phyloP scores from a whole-genome alignment of 2,113 vertebrate genomes.

The Triplophysa siluroides region DNA sequence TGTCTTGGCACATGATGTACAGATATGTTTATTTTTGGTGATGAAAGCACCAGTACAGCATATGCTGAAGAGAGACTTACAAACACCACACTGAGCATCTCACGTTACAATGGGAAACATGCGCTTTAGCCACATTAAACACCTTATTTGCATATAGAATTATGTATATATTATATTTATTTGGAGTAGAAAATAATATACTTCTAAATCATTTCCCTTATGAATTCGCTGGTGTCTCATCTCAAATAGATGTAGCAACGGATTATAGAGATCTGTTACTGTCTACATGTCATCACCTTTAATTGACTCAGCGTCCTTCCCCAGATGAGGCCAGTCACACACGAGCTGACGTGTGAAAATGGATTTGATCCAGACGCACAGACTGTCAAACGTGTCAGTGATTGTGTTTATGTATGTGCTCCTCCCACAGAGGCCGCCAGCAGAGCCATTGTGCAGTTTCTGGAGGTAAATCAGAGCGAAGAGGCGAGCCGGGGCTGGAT shows the following conservation, averaged over 20 bases:
- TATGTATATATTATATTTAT: too few relatives aligned
- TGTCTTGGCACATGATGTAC: conserved; percentile 23
- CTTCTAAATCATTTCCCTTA: neutral
- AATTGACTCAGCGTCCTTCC: conserved; percentile 38
- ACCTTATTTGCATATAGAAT: neutral
- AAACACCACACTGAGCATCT: conserved; percentile 25
- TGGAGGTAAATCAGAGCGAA: conserved; percentile 99
- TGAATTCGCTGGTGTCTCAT: conserved; percentile 9
- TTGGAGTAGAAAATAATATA: neutral
- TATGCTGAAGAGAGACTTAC: conserved; percentile 21
- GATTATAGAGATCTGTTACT: conserved; percentile 3
- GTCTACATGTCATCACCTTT: conserved; percentile 42
- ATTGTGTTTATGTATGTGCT: conserved; percentile 35
- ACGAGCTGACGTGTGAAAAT: conserved; percentile 40
- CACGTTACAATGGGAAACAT: neutral
- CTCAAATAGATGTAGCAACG: neutral
- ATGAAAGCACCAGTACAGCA: conserved; percentile 23
- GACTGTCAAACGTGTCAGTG: conserved; percentile 29
- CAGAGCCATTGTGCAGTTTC: conserved; percentile 96
- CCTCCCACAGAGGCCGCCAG: conserved; percentile 88
- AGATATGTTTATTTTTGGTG: conserved; percentile 19
- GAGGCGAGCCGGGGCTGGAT: conserved; percentile 98
- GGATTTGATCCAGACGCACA: conserved; percentile 40
- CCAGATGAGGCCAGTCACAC: conserved; percentile 39
- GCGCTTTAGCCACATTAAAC: neutral